Evolutionary conservation across 2,888 invertebrate genomes (phyloP), one percentile per base, ranked within the genome.

Genomic region (Callimorpha dominula): DNA sequence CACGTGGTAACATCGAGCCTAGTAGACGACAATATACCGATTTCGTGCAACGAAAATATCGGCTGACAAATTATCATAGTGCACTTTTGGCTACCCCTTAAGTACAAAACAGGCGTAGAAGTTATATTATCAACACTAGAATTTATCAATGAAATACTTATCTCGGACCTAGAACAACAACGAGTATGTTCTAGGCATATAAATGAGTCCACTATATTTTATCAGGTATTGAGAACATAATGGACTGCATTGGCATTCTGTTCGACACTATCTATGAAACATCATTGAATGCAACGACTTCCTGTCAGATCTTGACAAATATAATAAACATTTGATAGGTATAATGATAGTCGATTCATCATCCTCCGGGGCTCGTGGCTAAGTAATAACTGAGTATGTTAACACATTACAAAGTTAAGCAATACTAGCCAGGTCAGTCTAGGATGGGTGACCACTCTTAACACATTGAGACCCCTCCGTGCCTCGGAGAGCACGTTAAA

Each of bases 151-250:
- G 5, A 52, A 52, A 67, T 52, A 42, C 57, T n/a, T 57, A 57
- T 20, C 57, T 57, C 9, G 20, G n/a, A 62, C 60, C 49, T 46
- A 68, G 46, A 60, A 68, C 46, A 68, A 40, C 31, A 31, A 31
- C 15, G 15, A 12, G 31, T 31, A 49, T 65, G 50, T 65, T 60
- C 63, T 64, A 43, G 40, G 40, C 63, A 20, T 52, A 64, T 64
- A 6, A 52, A 64, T 52, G 50, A 15, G 15, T 15, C 12, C 52
- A 70, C 52, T 70, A 43, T 63, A n/a, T 52, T 62, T 64, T 64
- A 70, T 54, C 50, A 14, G 52, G 7, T 11, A 70, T 15, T 64
- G 20, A 70, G 43, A 70, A 64, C 52, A 46, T 70, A 54, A 40
- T 65, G 11, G 65, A 40, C 40, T 40, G 50, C 31, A 65, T 65